Conservation (phyloP, 2,888 invertebrate genomes). For the Exocentrus adspersus region DNA sequence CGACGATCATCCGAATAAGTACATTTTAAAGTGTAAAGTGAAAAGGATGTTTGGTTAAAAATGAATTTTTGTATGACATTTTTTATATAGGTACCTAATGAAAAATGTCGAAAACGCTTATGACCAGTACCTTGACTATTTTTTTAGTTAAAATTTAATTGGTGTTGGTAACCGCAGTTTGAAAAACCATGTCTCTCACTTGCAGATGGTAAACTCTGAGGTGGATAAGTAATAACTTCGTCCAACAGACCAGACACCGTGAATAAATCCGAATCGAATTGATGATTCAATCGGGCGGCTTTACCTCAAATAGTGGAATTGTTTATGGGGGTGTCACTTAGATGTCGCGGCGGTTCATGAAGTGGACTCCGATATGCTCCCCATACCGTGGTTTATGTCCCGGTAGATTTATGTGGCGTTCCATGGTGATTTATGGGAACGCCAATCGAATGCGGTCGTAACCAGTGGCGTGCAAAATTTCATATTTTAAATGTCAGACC, state of each 20-base stretch:
- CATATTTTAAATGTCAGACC: constrained; percentile 36
- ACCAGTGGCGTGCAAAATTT: constrained; percentile 42
- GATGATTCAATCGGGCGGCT: constrained; percentile 59
- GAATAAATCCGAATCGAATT: constrained; percentile 50
- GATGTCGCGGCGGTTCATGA: constrained; percentile 55
- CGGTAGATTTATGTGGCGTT: constrained; percentile 61
- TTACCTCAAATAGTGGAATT: constrained; percentile 55
- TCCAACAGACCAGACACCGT: constrained; percentile 26
- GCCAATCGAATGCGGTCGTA: constrained; percentile 52
- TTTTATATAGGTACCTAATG: no score
- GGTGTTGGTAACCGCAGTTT: no score
- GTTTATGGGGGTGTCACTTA: constrained; percentile 57
- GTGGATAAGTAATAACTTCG: constrained; percentile 29
- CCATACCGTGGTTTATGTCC: constrained; percentile 57
- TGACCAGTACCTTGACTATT: no score
- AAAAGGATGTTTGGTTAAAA: no score
- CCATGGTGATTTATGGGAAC: constrained; percentile 59
- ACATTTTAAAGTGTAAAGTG: no score
- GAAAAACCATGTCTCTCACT: neutral
- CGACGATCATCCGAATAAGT: no score
- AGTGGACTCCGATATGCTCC: constrained; percentile 56
- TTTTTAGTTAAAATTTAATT: no score
- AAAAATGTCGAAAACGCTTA: no score
- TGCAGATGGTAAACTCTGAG: neutral
- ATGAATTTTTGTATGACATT: no score